A percentile compares a stretch with the other conserved stretches of the same genome.
These are phyloP conservation scores for Gobiocypris rarus DNA, from an alignment of 2,113 vertebrate genomes.

Conservation along the genomic window DNA sequence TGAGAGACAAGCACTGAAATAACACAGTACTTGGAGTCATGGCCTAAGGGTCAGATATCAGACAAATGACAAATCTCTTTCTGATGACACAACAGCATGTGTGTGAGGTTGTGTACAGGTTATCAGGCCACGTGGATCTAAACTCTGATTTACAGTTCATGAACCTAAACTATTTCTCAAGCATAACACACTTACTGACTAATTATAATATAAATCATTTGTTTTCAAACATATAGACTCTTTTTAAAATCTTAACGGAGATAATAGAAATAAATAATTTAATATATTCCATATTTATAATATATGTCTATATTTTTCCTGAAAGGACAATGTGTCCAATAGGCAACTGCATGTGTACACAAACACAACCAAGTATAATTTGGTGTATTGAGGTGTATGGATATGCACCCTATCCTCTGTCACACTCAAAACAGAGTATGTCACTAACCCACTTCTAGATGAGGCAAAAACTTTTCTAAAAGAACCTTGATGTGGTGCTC, in stretches of 20 bases:
- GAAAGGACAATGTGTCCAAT: neutral
- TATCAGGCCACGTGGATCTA: constrained; percentile 10
- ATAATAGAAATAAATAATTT: neutral
- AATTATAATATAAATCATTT: neutral
- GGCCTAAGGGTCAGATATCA: constrained; percentile 57
- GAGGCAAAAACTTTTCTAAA: constrained; percentile 74
- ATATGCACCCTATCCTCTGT: neutral
- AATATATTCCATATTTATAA: neutral
- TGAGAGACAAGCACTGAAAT: constrained; percentile 66
- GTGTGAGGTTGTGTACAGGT: constrained; percentile 28
- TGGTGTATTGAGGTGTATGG: neutral
- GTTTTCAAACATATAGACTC: neutral
- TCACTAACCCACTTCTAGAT: constrained; percentile 15
- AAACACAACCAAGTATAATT: constrained; percentile 4
- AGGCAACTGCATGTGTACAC: neutral
- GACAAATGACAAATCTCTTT: constrained; percentile 47
- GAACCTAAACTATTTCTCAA: neutral
- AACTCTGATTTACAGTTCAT: constrained; percentile 17
- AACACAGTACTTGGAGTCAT: constrained; percentile 66
- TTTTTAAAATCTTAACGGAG: neutral
- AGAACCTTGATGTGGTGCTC: constrained; percentile 69
- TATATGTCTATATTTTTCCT: neutral
- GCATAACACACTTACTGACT: neutral
- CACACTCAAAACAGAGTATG: neutral
- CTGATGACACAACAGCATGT: constrained; percentile 18